Evolutionary conservation across 2,888 invertebrate genomes (phyloP).

Genomic region (Bibio marci): DNA sequence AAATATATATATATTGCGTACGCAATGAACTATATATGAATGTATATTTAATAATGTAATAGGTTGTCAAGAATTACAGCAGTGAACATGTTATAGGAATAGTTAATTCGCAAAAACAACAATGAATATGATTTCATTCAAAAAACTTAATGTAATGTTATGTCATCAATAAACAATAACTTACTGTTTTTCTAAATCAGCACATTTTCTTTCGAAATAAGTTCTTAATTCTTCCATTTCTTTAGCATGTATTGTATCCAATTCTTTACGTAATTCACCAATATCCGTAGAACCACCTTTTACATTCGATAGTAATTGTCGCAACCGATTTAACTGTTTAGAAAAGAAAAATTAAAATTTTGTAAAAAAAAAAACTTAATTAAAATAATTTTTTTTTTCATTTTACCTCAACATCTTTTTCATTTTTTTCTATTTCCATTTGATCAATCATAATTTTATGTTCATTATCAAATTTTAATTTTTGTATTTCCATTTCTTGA

Average conservation of each 20-base stretch:
- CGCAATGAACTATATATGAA: too few species aligned
- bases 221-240: slow-evolving; percentile 65
- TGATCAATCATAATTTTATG: slow-evolving; percentile 21
- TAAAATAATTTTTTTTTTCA: neutral
- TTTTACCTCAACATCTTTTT: slow-evolving; percentile 34
- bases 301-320: slow-evolving; percentile 36
- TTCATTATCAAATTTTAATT: slow-evolving; percentile 21
- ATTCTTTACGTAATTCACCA: slow-evolving; percentile 36
- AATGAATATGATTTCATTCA: too few species aligned
- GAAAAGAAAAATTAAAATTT: too few species aligned
- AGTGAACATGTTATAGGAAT: too few species aligned
- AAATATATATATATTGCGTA: too few species aligned
- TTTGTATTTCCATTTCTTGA: slow-evolving; percentile 35
- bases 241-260: slow-evolving; percentile 47
- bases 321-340: slow-evolving; percentile 23
- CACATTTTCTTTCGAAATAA: slow-evolving; percentile 66
- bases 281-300: slow-evolving; percentile 40
- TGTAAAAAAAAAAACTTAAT: neutral
- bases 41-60: too few species aligned
- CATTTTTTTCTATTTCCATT: slow-evolving; percentile 39
- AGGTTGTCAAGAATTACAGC: too few species aligned
- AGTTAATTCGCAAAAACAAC: too few species aligned
- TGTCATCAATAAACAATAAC: slow-evolving; percentile 12
- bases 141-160: too few species aligned
- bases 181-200: slow-evolving; percentile 62